phyloP scores from a whole-genome alignment of 2,113 vertebrate species.

The Oncorhynchus masou region DNA sequence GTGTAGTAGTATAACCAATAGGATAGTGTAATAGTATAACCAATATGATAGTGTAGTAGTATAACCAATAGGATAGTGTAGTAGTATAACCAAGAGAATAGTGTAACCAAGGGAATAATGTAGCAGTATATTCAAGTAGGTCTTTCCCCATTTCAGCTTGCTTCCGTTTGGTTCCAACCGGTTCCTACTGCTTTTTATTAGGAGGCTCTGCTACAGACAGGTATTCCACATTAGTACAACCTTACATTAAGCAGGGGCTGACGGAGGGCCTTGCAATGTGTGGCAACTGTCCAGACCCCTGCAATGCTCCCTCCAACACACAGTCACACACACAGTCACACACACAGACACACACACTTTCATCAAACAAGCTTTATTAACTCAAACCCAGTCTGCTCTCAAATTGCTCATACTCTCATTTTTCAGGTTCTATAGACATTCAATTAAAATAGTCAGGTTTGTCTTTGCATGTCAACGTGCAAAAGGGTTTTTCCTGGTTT shows the following conservation, averaged over 20 bases:
- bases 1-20: too few relatives aligned
- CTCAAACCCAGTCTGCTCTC: neutral
- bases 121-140: too few relatives aligned
- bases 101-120: too few relatives aligned
- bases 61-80: too few relatives aligned
- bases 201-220: slow-evolving; percentile 43
- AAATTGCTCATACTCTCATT: neutral
- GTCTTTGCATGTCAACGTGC: neutral
- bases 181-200: neutral
- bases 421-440: neutral
- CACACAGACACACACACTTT: neutral
- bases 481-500: neutral
- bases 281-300: slow-evolving; percentile 9
- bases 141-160: neutral
- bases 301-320: slow-evolving; percentile 9
- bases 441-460: neutral
- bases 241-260: slow-evolving; percentile 34
- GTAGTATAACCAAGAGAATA: too few relatives aligned
- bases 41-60: too few relatives aligned
- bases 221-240: slow-evolving; percentile 43
- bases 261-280: slow-evolving; percentile 26
- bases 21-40: too few relatives aligned
- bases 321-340: neutral
- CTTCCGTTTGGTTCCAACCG: too few relatives aligned
- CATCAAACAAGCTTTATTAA: neutral